phyloP scores from a whole-genome alignment of 1,140 invertebrate species.

The Philopotamus ludificatus region DNA sequence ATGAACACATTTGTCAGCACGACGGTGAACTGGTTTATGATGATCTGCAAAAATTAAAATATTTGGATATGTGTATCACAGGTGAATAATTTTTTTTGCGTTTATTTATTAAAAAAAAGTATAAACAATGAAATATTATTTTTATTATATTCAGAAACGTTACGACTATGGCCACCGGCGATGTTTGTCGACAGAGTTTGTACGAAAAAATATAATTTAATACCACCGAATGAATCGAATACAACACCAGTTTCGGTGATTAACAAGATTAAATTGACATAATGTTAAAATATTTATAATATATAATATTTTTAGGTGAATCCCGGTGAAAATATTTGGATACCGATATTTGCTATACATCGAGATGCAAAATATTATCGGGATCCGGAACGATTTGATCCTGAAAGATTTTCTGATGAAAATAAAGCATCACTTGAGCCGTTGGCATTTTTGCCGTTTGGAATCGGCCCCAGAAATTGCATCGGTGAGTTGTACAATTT shows the following conservation, averaged over 20 bases:
- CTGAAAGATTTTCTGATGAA: constrained; percentile 53
- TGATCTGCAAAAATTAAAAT: constrained; percentile 60
- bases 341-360: constrained; percentile 53
- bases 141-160: constrained; percentile 49
- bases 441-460: constrained; percentile 56
- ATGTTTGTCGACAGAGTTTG: constrained; percentile 53
- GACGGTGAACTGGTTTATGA: constrained; percentile 53
- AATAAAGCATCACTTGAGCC: constrained; percentile 44
- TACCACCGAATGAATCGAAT: constrained; percentile 41
- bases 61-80: constrained; percentile 63
- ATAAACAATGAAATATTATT: background rate
- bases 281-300: too few relatives aligned
- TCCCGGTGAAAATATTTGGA: constrained; percentile 37
- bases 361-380: constrained; percentile 49
- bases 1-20: too few relatives aligned
- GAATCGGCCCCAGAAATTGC: constrained; percentile 51
- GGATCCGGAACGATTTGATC: constrained; percentile 55
- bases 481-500: constrained; percentile 36
- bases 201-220: constrained; percentile 44
- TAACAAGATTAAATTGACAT: constrained; percentile 2
- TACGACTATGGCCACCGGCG: constrained; percentile 60
- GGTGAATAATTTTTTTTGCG: too few relatives aligned
- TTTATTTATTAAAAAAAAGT: too few relatives aligned
- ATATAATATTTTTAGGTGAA: constrained; percentile 16
- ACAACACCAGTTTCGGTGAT: too few relatives aligned